Conservation (phyloP, 2,113 vertebrate species). For the Tychaedon coryphoeus region DNA sequence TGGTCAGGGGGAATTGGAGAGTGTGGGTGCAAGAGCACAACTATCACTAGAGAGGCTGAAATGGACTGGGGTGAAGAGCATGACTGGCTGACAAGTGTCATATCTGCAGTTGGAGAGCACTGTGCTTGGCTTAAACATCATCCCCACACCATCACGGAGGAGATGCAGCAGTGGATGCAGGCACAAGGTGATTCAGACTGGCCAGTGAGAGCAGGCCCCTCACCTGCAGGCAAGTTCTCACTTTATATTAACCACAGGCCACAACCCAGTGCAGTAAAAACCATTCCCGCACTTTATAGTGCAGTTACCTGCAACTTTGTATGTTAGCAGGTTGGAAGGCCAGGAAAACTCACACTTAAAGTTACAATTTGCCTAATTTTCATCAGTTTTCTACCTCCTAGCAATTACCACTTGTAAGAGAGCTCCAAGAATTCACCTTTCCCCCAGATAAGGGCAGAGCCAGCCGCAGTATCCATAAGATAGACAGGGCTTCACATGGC, state of each 20-base stretch:
- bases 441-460: not conserved
- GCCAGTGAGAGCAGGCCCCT: not conserved
- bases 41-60: not conserved
- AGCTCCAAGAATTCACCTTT: not conserved
- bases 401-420: not conserved
- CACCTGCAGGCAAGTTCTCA: accelerated
- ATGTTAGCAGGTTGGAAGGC: not conserved
- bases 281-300: not conserved
- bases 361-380: not conserved
- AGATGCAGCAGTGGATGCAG: not conserved
- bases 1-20: accelerated
- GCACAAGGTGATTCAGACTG: not conserved
- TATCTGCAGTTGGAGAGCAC: not conserved
- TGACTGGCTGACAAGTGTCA: not conserved
- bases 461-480: not conserved
- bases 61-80: accelerated
- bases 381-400: not conserved
- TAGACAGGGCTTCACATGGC: not conserved
- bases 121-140: accelerated
- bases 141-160: accelerated
- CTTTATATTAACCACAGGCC: not conserved
- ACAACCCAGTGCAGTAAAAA: not conserved
- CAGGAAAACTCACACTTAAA: not conserved
- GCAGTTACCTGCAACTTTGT: not conserved
- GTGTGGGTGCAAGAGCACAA: not conserved